These are phyloP conservation scores for Leuciscus waleckii DNA, from an alignment of 2,797 vertebrate species.

Conservation along the genomic window DNA sequence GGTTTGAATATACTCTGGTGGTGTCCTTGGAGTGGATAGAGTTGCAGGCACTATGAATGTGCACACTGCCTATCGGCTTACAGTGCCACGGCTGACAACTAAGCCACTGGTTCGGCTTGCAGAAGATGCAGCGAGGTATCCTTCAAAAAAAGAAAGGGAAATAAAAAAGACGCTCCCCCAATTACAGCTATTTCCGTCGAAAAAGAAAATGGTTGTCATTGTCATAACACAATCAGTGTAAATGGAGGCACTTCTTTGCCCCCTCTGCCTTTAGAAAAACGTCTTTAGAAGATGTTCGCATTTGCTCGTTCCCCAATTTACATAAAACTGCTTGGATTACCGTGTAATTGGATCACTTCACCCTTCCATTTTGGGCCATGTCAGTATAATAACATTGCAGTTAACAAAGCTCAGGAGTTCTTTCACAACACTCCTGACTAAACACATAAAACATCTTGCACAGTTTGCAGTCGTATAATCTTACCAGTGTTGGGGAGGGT, in stretches of 20 bases:
- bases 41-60: conserved; percentile 46
- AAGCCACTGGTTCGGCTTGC: conserved; percentile 29
- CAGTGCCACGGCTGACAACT: conserved; percentile 27
- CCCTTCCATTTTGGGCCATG: conserved; percentile 32
- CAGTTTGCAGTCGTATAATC: conserved; percentile 29
- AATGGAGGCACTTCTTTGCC: conserved; percentile 31
- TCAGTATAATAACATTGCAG: conserved; percentile 46
- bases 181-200: conserved; percentile 45
- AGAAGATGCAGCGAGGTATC: conserved; percentile 16
- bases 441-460: neutral
- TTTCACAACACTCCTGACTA: conserved; percentile 20
- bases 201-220: conserved; percentile 39
- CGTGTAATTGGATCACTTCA: conserved; percentile 56
- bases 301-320: conserved; percentile 39
- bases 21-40: conserved; percentile 59
- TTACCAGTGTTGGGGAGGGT: conserved; percentile 95
- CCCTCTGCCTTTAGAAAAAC: conserved; percentile 5
- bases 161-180: conserved; percentile 25
- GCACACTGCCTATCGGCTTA: conserved; percentile 38
- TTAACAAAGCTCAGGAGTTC: conserved; percentile 36
- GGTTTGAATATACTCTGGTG: conserved; percentile 60
- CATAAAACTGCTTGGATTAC: conserved; percentile 66
- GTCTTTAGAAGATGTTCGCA: conserved; percentile 31
- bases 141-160: conserved; percentile 1
- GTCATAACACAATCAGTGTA: conserved; percentile 45